Evolutionary conservation across 2,888 invertebrate species (phyloP).

Genomic region (Drosophila kuntzei): DNA sequence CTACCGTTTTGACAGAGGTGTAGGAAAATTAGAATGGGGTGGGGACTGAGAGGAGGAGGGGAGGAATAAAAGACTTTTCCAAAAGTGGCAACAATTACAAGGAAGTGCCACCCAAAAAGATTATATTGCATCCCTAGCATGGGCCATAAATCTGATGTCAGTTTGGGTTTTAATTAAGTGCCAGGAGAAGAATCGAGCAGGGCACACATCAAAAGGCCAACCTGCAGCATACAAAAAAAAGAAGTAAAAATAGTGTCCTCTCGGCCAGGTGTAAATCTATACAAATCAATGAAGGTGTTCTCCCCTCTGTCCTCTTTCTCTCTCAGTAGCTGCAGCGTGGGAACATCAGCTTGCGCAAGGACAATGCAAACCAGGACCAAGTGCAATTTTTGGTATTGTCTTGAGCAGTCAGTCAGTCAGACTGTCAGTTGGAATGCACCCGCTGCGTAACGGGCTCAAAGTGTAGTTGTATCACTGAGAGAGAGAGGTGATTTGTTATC

Average conservation of each 20-base stretch:
- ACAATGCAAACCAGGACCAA: conserved; percentile 67
- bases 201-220: conserved; percentile 54
- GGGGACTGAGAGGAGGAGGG: neutral
- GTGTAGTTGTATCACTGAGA: conserved; percentile 51
- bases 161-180: conserved; percentile 75
- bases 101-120: conserved; percentile 70
- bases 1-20: conserved; percentile 66
- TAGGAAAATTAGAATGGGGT: neutral
- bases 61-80: conserved; percentile 9
- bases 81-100: conserved; percentile 67
- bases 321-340: conserved; percentile 60
- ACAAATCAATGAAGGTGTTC: conserved; percentile 66
- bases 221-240: conserved; percentile 54
- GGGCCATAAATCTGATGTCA: conserved; percentile 77
- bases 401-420: conserved; percentile 22
- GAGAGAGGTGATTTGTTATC: conserved; percentile 43
- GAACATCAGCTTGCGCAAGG: conserved; percentile 81
- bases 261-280: conserved; percentile 68
- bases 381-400: conserved; percentile 71
- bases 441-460: conserved; percentile 70
- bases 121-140: conserved; percentile 3
- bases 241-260: conserved; percentile 22
- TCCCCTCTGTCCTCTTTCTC: neutral
- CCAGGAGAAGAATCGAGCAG: conserved; percentile 21
- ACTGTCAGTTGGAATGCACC: conserved; percentile 44